These are phyloP conservation scores for Crocuta crocuta DNA, from an alignment of 2,113 vertebrate species.

Conservation along the genomic window DNA sequence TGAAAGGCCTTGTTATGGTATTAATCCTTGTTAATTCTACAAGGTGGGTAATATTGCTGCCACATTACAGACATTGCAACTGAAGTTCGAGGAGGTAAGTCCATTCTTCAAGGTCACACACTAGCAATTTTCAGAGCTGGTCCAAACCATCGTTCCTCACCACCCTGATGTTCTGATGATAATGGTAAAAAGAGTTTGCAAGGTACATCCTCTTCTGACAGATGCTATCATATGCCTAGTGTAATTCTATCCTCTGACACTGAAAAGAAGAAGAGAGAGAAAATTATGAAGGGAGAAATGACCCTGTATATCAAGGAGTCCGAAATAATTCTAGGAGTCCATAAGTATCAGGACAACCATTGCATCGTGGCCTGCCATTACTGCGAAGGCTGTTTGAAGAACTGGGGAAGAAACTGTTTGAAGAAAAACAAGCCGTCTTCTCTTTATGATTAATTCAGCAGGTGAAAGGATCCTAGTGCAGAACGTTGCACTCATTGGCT, in stretches of 20 bases:
- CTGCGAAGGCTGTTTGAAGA: neutral
- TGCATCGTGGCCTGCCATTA: neutral
- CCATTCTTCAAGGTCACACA: neutral
- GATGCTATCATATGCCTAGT: neutral
- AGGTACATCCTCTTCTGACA: neutral
- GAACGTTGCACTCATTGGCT: neutral
- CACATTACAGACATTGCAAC: neutral
- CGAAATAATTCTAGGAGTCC: neutral
- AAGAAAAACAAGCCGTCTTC: neutral
- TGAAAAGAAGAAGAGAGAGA: neutral
- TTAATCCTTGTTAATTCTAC: neutral
- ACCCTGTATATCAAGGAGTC: neutral
- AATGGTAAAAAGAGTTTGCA: neutral
- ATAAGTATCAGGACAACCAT: neutral
- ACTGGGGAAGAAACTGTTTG: neutral
- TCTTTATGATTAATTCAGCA: conserved; percentile 71
- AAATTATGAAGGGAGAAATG: neutral
- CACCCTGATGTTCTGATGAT: neutral
- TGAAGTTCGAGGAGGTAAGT: neutral
- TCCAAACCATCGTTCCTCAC: neutral
- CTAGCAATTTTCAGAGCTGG: neutral
- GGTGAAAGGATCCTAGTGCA: neutral
- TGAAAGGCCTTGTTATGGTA: neutral
- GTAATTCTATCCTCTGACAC: neutral
- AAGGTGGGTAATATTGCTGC: neutral